These are phyloP conservation scores for Heliothis peltigera DNA, from an alignment of 2,888 invertebrate genomes.

Conservation along the genomic window DNA sequence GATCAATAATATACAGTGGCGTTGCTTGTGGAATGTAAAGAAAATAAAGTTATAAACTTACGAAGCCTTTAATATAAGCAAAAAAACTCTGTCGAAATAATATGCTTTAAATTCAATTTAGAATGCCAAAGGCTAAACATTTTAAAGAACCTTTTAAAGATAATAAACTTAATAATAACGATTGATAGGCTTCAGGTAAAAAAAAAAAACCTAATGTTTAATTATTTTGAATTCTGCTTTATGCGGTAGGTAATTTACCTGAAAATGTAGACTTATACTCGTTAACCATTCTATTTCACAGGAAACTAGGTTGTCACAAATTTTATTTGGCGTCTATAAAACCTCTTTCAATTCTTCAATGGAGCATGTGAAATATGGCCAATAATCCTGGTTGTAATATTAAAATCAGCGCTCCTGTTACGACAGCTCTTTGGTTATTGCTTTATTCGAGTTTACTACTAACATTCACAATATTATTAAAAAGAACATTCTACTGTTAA, in stretches of 20 bases:
- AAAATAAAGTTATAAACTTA: slow-evolving; percentile 37
- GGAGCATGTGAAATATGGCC: slow-evolving; percentile 44
- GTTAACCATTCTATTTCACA: background rate
- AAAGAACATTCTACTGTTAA: slow-evolving; percentile 53
- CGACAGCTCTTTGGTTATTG: slow-evolving; percentile 68
- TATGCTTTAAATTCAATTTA: slow-evolving; percentile 36
- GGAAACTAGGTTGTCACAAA: slow-evolving; percentile 13
- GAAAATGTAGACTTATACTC: no score
- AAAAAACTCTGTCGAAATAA: slow-evolving; percentile 28
- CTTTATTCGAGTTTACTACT: slow-evolving; percentile 63
- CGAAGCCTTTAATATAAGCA: slow-evolving; percentile 6
- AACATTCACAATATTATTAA: slow-evolving; percentile 46
- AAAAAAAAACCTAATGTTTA: no score
- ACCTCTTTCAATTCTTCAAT: slow-evolving; percentile 23
- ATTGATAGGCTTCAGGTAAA: no score
- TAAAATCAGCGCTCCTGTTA: slow-evolving; percentile 70
- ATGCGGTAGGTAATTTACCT: no score
- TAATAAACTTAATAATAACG: no score
- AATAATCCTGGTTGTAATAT: slow-evolving; percentile 72
- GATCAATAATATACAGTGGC: slow-evolving; percentile 64
- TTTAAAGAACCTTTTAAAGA: no score
- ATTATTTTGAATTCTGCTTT: no score
- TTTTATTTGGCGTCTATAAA: slow-evolving; percentile 13
- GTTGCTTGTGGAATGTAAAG: slow-evolving; percentile 29
- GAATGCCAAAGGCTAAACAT: slow-evolving; percentile 8